Conservation (phyloP, 2,113 vertebrate species). For the Melierax canorus region DNA sequence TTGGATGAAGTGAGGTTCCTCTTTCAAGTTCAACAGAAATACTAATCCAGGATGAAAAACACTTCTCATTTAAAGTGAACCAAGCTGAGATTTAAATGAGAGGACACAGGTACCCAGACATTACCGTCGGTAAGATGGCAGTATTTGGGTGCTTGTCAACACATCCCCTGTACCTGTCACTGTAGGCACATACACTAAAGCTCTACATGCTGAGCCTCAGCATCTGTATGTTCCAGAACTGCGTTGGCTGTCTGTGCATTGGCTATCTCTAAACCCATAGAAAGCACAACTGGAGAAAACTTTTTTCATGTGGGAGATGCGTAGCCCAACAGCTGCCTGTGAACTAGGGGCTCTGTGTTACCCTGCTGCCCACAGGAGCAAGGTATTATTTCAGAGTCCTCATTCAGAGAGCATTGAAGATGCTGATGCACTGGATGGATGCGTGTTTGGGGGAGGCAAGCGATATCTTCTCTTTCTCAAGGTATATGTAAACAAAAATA, state of each 20-base stretch:
- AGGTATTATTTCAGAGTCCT: not conserved
- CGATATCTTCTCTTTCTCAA: not conserved
- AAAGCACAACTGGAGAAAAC: not conserved
- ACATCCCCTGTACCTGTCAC: too few relatives aligned
- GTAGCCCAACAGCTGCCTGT: not conserved
- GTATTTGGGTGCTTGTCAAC: not conserved
- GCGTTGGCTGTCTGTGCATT: accelerated
- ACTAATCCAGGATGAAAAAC: not conserved
- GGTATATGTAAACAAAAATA: not conserved
- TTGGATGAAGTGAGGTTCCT: not conserved
- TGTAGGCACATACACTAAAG: too few relatives aligned
- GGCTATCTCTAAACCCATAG: too few relatives aligned
- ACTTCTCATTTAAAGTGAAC: not conserved
- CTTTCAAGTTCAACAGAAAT: not conserved
- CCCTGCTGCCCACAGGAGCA: accelerated
- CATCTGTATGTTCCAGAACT: not conserved
- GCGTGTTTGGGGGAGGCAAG: not conserved
- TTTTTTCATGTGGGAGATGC: not conserved
- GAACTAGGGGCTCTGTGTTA: not conserved
- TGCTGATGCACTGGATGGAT: too few relatives aligned
- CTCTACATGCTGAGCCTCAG: not conserved
- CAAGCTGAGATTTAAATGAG: not conserved
- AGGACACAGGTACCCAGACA: not conserved
- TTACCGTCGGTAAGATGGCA: accelerated
- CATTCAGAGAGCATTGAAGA: accelerated